Conservation (phyloP, 1,140 invertebrate species). For the Solen grandis region DNA sequence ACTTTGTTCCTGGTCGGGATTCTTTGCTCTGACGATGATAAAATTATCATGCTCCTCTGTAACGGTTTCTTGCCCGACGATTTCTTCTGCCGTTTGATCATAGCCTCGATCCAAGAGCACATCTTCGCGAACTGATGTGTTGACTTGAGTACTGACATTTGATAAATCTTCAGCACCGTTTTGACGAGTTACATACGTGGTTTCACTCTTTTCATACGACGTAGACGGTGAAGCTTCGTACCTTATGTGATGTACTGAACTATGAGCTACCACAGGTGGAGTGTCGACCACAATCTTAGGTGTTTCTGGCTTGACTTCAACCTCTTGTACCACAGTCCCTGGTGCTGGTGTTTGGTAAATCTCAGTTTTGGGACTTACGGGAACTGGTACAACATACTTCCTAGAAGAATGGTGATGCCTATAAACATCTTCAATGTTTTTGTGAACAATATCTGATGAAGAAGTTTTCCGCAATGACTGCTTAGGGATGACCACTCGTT, state of each 20-base stretch:
- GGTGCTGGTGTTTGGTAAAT: background rate
- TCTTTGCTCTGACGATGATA: background rate
- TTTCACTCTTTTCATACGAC: background rate
- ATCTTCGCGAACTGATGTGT: background rate
- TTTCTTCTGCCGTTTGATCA: background rate
- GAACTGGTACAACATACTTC: background rate
- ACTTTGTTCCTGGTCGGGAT: background rate
- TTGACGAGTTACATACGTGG: background rate
- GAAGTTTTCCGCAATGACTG: background rate
- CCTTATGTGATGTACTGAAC: background rate
- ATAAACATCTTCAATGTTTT: slow-evolving; percentile 42
- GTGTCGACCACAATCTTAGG: background rate
- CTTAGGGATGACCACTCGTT: background rate
- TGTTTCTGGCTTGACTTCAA: background rate
- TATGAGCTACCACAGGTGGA: background rate
- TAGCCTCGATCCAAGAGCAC: background rate
- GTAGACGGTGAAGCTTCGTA: background rate
- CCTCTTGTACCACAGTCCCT: background rate
- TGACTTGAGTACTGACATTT: background rate
- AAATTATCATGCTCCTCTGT: background rate
- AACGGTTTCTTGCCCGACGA: background rate
- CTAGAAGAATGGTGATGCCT: background rate
- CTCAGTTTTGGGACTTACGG: too few relatives aligned
- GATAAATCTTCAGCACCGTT: background rate
- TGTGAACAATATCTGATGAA: slow-evolving; percentile 29